A percentile compares a stretch with the other conserved stretches of the same genome.
Evolutionary conservation across 2,888 invertebrate species (phyloP).

Genomic region (Lysandra coridon): DNA sequence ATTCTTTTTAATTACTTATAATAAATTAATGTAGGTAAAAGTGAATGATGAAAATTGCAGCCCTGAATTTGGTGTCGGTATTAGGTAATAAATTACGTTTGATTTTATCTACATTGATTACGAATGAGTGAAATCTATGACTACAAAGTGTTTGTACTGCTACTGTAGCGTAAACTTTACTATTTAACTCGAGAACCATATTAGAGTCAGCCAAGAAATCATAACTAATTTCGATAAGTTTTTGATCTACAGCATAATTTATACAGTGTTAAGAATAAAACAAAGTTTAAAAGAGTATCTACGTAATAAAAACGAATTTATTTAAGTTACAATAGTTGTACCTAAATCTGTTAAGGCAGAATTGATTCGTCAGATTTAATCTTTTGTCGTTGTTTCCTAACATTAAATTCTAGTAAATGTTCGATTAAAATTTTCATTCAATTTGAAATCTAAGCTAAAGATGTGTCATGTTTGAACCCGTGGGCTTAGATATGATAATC

Average conservation of each 20-base stretch:
- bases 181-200: not conserved
- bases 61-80: conserved; percentile 5
- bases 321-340: conserved; percentile 26
- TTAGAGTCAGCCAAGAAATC: not conserved
- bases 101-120: conserved; percentile 9
- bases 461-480: not conserved
- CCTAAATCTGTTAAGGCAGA: not conserved
- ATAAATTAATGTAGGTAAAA: not conserved
- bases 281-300: conserved; percentile 26
- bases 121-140: not conserved
- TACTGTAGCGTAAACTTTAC: not conserved
- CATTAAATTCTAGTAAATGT: not conserved
- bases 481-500: not conserved
- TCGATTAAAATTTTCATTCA: not conserved
- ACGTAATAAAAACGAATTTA: conserved; percentile 22
- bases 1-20: not conserved
- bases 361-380: not conserved
- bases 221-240: not conserved
- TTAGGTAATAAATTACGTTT: conserved; percentile 3
- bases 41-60: not conserved
- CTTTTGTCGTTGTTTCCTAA: not conserved
- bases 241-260: conserved; percentile 19
- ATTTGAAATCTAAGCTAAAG: too few species aligned
- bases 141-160: not conserved
- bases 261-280: conserved; percentile 19